Base-by-base conservation (phyloP, 2,888 invertebrate species). In the Monochamus alternatus region DNA sequence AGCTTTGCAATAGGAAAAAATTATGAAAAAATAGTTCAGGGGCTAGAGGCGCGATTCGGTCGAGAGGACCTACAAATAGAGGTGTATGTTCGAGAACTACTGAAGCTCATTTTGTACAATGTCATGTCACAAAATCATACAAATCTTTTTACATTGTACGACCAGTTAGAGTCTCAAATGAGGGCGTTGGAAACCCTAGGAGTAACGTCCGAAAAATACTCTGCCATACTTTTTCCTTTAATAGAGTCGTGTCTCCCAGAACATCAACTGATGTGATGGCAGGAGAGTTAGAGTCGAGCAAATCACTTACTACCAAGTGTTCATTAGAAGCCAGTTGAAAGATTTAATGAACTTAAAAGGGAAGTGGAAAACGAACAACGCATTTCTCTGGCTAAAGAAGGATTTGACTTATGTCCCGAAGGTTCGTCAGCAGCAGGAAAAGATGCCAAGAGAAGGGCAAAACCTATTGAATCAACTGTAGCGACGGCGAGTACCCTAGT, bases 121-220 rank as follows among this genome's bases (percentile, higher is more conserved):
- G 73, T 78, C 30, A 7, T 75, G 8, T 64, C 66, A 14, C 22
- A 67, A 47, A 8, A 3, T 8, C 3, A 47, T 5, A 8, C 8
- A 8, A 8, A 47, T 12, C 8, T 47, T 31, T 7, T 31, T 52
- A 44, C 62, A 68, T 14, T 83, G 10, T 83, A 82, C 74, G 84
- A 85, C 73, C 75, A 82, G 67, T 62, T 85, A 8, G 83, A 85
- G 58, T 76, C 80, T 8, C 84, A 84, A 38, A 69, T 85, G 43
- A 64, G 83, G 30, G 81, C 84, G n/a, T 76, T 84, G 12, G 83
- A 83, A 67, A 78, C 80, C n/a, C 71, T 84, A 43, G 81, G 80
- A 8, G 77, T 84, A 55, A 82, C 84, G 8, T 72, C 78, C 4
- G 80, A 83, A n/a, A n/a, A n/a, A n/a, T n/a, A n/a, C n/a, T n/a